Evolutionary conservation across 2,113 vertebrate genomes (phyloP), one percentile per base, ranked within the genome.

Genomic region (Pheucticus melanocephalus): DNA sequence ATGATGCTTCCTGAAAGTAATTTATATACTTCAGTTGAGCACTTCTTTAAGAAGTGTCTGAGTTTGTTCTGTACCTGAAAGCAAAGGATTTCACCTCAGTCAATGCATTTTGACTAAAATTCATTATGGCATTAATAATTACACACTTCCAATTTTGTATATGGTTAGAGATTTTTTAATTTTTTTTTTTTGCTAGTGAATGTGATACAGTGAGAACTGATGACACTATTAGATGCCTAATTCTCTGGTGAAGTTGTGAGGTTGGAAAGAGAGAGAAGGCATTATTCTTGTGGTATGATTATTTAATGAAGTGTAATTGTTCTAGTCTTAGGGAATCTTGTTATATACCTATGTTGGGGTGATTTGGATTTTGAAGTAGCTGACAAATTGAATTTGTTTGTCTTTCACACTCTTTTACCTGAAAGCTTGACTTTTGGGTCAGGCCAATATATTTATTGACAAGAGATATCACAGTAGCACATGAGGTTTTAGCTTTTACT

Each of bases 291-390:
- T n/a, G 17, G 11, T 33, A 9, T 54, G 54, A 50, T 25, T 73
- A 44, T 53, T 88, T 60, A 71, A n/a, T 50, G 6, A 91, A 81
- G 11, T 68, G 2, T 45, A 40, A 30, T 59, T 20, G 10, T 59
- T 39, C 15, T 72, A 13, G 10, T 63, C 15, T 57, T 72, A 19
- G 25, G 27, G 17, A 39, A 48, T 68, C 11, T 59, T 42, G 2
- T 59, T 47, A 10, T 28, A 9, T 47, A 37, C 12, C 25, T 44
- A 0, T 61, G 4, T 11, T 60, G 50, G 7, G 12, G 7, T 53
- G 35, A 28, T n/a, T 56, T 61, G 27, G 6, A 31, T 78, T 86
- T 92, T 86, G 70, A 64, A 39, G 48, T 39, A 40, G 4, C 16
- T 82, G 10, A 15, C 33, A 85, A 23, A 15, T 9, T 11, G 22